Conservation (phyloP, 2,888 invertebrate genomes). For the Pasiphila rectangulata region DNA sequence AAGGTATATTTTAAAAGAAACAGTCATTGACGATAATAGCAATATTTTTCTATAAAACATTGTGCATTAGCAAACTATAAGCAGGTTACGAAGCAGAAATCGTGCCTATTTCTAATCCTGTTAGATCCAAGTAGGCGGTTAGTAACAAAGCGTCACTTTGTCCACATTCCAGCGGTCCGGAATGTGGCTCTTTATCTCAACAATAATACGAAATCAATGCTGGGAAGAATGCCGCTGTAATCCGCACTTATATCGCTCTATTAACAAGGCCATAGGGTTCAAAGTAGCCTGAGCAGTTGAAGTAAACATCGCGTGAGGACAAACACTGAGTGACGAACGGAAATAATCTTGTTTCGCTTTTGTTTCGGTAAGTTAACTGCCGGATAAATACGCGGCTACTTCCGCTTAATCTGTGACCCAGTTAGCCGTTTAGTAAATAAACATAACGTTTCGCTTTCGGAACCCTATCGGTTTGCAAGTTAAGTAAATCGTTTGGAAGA, state of each 20-base stretch:
- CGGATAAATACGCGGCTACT: background rate
- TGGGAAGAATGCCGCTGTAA: slow-evolving; percentile 22
- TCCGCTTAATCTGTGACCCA: background rate
- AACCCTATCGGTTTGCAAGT: too few relatives aligned
- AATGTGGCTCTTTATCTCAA: slow-evolving; percentile 28
- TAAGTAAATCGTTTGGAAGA: too few relatives aligned
- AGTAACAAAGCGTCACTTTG: slow-evolving; percentile 27
- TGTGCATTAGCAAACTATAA: background rate
- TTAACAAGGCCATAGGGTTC: background rate
- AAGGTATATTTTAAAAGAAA: too few relatives aligned
- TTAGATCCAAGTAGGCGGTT: background rate
- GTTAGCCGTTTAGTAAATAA: too few relatives aligned
- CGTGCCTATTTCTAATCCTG: background rate
- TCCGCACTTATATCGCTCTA: slow-evolving; percentile 7
- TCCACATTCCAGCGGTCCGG: slow-evolving; percentile 31
- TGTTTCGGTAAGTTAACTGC: slow-evolving; percentile 24
- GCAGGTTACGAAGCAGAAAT: background rate
- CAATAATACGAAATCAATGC: slow-evolving; percentile 34
- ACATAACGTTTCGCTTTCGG: too few relatives aligned
- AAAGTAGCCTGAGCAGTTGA: background rate
- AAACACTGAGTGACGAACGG: slow-evolving; percentile 26
- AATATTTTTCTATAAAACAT: too few relatives aligned
- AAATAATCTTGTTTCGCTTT: slow-evolving; percentile 27
- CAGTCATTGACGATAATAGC: too few relatives aligned
- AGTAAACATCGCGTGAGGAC: slow-evolving; percentile 31